These are phyloP conservation scores for Podiceps cristatus DNA, from an alignment of 2,113 vertebrate species.

Conservation along the genomic window DNA sequence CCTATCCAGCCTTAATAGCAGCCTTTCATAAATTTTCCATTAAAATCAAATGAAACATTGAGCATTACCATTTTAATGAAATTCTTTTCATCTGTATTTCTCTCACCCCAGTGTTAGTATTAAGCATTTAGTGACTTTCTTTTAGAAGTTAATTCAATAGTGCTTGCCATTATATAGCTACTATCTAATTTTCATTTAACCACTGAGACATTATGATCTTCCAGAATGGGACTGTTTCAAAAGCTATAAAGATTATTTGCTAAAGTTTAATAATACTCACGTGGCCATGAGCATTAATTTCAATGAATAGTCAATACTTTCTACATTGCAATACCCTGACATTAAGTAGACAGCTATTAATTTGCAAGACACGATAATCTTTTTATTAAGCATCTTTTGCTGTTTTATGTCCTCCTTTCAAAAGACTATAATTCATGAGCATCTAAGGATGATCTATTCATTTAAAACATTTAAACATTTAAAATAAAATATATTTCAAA, in stretches of 20 bases:
- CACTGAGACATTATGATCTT: background rate
- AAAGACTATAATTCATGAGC: constrained; percentile 34
- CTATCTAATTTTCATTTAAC: constrained; percentile 5
- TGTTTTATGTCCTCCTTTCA: background rate
- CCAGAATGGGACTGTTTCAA: background rate
- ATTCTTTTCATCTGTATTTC: constrained; percentile 2
- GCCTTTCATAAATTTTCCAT: constrained; percentile 11
- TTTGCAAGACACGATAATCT: constrained; percentile 29
- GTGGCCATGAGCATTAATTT: background rate
- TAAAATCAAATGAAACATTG: constrained; percentile 14
- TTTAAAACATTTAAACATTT: too few species aligned
- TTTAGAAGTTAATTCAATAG: constrained; percentile 10
- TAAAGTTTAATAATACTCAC: background rate
- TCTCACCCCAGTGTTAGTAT: background rate
- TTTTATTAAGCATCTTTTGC: constrained; percentile 44
- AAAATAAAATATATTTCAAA: constrained; percentile 54
- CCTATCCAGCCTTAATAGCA: background rate
- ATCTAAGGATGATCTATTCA: background rate
- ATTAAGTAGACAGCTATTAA: constrained; percentile 28
- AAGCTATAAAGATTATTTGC: constrained; percentile 12
- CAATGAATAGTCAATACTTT: constrained; percentile 1
- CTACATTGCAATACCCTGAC: background rate
- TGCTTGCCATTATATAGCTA: background rate
- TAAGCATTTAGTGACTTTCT: constrained; percentile 1
- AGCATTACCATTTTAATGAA: background rate